Conservation (phyloP, 2,888 invertebrate genomes). For the Gari tellinella region DNA sequence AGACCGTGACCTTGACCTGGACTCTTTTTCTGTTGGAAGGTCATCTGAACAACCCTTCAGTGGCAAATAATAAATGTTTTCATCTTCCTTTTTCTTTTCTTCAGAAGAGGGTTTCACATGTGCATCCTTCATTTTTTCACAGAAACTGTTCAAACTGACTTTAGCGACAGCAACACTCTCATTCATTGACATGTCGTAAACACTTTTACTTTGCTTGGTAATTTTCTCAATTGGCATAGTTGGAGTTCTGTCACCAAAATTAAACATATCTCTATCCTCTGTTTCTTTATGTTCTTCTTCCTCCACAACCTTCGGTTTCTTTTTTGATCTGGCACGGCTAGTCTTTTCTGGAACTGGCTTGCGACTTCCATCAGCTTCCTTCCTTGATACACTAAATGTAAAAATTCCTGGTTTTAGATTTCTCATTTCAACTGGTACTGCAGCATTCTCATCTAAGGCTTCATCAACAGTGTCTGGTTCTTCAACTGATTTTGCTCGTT, state of each 20-base stretch:
- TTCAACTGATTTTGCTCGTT: neutral
- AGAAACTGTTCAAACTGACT: conserved; percentile 22
- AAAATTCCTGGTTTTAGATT: conserved; percentile 73
- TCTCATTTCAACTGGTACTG: conserved; percentile 39
- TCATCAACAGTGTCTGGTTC: neutral
- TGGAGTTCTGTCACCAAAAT: conserved; percentile 57
- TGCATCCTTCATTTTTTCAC: conserved; percentile 20
- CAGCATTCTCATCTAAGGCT: neutral
- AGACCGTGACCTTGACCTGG: conserved; percentile 30
- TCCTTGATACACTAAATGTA: conserved; percentile 71
- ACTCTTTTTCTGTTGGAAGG: conserved; percentile 27
- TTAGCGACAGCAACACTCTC: conserved; percentile 55
- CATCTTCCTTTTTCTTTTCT: conserved; percentile 21
- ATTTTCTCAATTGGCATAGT: conserved; percentile 49
- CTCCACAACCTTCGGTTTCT: conserved; percentile 60
- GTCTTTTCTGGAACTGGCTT: conserved; percentile 69
- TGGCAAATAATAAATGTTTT: conserved; percentile 48
- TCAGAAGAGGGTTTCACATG: conserved; percentile 4
- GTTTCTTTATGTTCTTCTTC: conserved; percentile 56
- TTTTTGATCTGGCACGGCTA: conserved; percentile 65
- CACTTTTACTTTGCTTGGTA: conserved; percentile 39
- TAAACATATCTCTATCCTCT: conserved; percentile 54
- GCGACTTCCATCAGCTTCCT: conserved; percentile 72
- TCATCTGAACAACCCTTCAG: conserved; percentile 46
- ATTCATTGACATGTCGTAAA: conserved; percentile 72